Evolutionary conservation across 2,113 vertebrate genomes (phyloP).

Genomic region (Sciurus niger): DNA sequence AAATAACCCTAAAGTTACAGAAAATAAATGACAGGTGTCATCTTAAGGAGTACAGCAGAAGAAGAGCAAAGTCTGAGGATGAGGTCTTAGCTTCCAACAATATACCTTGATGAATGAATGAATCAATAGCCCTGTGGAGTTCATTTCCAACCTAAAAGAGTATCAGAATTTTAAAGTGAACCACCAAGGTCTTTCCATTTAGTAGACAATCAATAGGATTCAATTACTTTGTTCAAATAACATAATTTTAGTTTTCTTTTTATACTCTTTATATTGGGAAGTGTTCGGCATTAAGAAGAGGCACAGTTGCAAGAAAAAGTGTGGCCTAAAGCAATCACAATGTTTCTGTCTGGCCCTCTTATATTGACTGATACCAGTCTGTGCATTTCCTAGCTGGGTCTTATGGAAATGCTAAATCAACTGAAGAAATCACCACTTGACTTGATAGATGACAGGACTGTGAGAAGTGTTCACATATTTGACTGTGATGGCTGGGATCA

Average conservation of each 20-base stretch:
- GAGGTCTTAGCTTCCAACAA: not conserved
- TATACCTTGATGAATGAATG: not conserved
- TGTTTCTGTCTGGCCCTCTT: not conserved
- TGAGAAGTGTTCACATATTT: not conserved
- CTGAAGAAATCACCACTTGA: conserved; percentile 48
- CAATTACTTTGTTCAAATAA: not conserved
- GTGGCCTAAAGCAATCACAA: not conserved
- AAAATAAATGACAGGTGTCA: not conserved
- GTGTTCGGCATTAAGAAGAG: not conserved
- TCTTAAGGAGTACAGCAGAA: not conserved
- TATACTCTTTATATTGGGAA: not conserved
- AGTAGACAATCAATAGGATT: not conserved
- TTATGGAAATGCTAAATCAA: conserved; percentile 55
- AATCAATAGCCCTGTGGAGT: not conserved
- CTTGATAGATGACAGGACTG: conserved; percentile 16
- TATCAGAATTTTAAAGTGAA: not conserved
- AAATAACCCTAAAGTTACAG: not conserved
- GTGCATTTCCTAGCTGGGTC: not conserved
- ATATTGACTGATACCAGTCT: not conserved
- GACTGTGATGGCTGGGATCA: conserved; percentile 23
- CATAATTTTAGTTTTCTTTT: not conserved
- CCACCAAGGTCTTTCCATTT: not conserved
- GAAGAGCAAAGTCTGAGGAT: not conserved
- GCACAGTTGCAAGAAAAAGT: not conserved
- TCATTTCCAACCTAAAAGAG: conserved; percentile 4